Evolutionary conservation across 2,797 vertebrate species (phyloP).

Genomic region (Anguilla megastoma): DNA sequence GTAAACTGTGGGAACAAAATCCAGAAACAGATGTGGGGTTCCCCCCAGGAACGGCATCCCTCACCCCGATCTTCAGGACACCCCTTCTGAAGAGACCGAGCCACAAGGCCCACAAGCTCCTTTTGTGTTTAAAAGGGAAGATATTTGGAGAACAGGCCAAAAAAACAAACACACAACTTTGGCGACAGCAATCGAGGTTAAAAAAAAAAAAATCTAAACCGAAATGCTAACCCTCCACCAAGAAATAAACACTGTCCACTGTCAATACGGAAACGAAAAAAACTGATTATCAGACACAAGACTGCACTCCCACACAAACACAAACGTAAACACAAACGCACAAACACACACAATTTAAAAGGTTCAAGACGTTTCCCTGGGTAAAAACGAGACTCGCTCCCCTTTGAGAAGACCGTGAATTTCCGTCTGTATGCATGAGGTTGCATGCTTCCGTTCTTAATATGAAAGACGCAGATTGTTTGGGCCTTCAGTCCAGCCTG

Average conservation of each 20-base stretch:
- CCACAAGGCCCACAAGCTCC: not conserved
- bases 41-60: not conserved
- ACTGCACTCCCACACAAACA: not conserved
- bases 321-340: not conserved
- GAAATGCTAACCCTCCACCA: conserved; percentile 3
- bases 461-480: conserved; percentile 4
- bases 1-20: not conserved
- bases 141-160: not conserved
- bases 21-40: not conserved
- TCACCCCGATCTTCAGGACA: not conserved
- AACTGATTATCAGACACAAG: conserved; percentile 10
- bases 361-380: not conserved
- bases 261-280: not conserved
- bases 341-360: conserved; percentile 28
- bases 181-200: not conserved
- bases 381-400: not conserved
- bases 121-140: not conserved
- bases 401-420: not conserved
- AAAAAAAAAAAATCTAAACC: not conserved
- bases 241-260: not conserved
- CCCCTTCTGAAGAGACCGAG: not conserved
- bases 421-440: not conserved
- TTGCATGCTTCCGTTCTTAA: not conserved
- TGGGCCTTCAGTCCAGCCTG: not conserved
- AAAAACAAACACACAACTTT: not conserved